phyloP scores from a whole-genome alignment of 2,113 vertebrate species.

The Etia nguti region DNA sequence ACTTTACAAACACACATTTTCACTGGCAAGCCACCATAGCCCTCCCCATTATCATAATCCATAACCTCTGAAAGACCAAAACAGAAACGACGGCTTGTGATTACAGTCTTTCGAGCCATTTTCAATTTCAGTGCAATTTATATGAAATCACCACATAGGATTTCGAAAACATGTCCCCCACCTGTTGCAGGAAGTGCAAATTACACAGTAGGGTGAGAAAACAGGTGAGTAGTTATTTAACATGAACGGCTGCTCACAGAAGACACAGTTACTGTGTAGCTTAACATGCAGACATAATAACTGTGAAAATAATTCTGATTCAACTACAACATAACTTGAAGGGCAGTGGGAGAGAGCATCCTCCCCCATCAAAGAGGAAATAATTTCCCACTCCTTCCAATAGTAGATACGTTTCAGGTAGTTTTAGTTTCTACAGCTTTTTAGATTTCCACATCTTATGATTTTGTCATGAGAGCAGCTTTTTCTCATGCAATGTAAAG shows the following conservation, averaged over 20 bases:
- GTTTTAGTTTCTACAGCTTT: neutral
- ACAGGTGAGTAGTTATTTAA: slow-evolving; percentile 8
- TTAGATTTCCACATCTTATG: neutral
- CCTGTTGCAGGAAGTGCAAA: slow-evolving; percentile 50
- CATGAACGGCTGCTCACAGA: neutral
- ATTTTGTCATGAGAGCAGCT: neutral
- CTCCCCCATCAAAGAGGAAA: neutral
- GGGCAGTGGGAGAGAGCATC: neutral
- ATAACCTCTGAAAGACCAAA: slow-evolving; percentile 7
- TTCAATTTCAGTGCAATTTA: slow-evolving; percentile 1
- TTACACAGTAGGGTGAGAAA: slow-evolving; percentile 23
- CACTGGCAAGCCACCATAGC: neutral
- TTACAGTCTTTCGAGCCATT: neutral
- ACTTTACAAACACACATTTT: neutral
- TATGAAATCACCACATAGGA: slow-evolving; percentile 43
- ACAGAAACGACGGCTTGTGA: neutral
- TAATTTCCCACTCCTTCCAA: neutral
- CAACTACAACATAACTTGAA: neutral
- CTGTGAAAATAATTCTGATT: neutral
- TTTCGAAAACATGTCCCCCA: slow-evolving; percentile 45
- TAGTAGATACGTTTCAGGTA: neutral
- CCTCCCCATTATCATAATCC: neutral
- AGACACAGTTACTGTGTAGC: neutral
- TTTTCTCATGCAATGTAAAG: neutral
- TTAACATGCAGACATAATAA: neutral